These are phyloP conservation scores for Leptobrachium leishanense DNA, from an alignment of 2,113 vertebrate genomes.

Conservation along the genomic window DNA sequence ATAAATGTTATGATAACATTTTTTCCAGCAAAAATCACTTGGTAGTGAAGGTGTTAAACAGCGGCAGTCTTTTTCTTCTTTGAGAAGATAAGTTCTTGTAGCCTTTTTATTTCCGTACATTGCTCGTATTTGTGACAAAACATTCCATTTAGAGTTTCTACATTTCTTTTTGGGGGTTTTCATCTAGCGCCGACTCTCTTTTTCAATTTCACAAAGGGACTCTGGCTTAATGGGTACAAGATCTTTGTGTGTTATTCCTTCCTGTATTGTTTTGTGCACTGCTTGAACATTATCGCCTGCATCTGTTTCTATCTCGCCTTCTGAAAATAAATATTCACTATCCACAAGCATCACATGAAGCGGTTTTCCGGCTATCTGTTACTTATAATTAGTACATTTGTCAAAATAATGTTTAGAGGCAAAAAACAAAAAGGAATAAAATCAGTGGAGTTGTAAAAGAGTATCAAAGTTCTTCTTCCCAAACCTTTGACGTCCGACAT, in stretches of 20 bases:
- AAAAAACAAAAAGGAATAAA: neutral
- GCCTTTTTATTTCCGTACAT: constrained; percentile 3
- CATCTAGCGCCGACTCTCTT: constrained; percentile 23
- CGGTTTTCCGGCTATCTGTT: neutral
- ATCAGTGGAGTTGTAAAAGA: too few relatives aligned
- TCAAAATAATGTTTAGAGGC: neutral
- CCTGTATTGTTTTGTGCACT: constrained; percentile 19
- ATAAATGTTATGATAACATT: too few relatives aligned
- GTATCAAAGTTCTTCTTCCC: too few relatives aligned
- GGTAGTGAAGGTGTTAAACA: too few relatives aligned
- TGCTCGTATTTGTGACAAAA: constrained; percentile 32
- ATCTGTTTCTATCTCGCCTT: neutral
- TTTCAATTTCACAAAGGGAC: constrained; percentile 27
- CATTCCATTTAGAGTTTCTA: constrained; percentile 27
- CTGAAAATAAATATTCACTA: neutral
- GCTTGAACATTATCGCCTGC: neutral
- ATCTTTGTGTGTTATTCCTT: constrained; percentile 4
- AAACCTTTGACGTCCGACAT: too few relatives aligned
- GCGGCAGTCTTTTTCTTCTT: constrained; percentile 4
- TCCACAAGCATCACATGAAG: neutral
- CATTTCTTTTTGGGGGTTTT: constrained; percentile 34
- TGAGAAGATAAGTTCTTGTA: constrained; percentile 15
- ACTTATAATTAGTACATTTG: neutral
- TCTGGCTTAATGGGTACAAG: constrained; percentile 28
- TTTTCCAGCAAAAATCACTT: too few relatives aligned